phyloP scores from a whole-genome alignment of 2,797 vertebrate species.

The Sebastes miniatus region DNA sequence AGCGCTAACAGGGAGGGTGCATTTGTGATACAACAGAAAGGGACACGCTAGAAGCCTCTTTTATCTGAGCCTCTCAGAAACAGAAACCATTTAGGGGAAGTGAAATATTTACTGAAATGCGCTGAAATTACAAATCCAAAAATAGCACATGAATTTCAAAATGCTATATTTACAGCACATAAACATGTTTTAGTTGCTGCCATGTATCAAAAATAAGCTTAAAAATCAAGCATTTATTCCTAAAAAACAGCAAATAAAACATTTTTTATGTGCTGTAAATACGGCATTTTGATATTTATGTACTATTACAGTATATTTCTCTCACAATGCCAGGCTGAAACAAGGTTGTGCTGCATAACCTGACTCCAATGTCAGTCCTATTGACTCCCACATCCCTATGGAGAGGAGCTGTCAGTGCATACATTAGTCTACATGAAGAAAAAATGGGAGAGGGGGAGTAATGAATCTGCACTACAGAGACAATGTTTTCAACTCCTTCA shows the following conservation, averaged over 20 bases:
- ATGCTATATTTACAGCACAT: not conserved
- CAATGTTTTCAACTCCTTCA: slow-evolving; percentile 42
- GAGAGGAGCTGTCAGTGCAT: slow-evolving; percentile 48
- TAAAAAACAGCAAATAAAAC: not conserved
- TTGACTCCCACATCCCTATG: slow-evolving; percentile 34
- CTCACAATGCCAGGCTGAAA: not conserved
- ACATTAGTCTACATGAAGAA: slow-evolving; percentile 37
- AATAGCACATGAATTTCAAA: not conserved
- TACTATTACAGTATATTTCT: not conserved
- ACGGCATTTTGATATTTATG: no score
- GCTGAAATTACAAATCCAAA: not conserved
- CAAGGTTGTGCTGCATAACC: slow-evolving; percentile 17
- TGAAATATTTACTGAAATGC: slow-evolving; percentile 14
- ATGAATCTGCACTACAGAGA: slow-evolving; percentile 69
- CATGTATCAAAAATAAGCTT: not conserved
- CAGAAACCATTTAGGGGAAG: not conserved
- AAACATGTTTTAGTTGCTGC: not conserved
- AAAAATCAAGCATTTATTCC: not conserved
- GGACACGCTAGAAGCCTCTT: not conserved
- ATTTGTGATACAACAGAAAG: slow-evolving; percentile 51
- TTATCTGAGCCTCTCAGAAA: slow-evolving; percentile 14
- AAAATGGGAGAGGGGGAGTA: slow-evolving; percentile 49
- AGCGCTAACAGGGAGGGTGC: slow-evolving; percentile 44
- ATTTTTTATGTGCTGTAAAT: no score
- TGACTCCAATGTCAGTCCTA: slow-evolving; percentile 21